A percentile compares a stretch with the other conserved stretches of the same genome.
phyloP scores from a whole-genome alignment of 2,113 vertebrate species.

The Clarias magur region DNA sequence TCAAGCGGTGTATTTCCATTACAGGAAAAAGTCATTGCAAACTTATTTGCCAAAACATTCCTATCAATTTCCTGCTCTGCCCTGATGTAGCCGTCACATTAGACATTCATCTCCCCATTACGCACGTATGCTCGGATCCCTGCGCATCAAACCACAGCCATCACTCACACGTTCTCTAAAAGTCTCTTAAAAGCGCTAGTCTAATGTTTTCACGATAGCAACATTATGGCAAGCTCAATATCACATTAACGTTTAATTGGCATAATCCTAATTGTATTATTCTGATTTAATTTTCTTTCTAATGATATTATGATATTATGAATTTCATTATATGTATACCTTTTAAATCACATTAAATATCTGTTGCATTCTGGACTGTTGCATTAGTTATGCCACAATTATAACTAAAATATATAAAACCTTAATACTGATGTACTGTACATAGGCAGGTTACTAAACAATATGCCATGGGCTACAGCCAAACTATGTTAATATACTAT shows the following conservation, averaged over 20 bases:
- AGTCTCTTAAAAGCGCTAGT: slow-evolving; percentile 39
- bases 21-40: background rate
- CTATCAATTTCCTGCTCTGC: slow-evolving; percentile 40
- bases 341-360: background rate
- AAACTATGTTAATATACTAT: background rate
- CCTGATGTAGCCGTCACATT: slow-evolving; percentile 53
- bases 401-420: background rate
- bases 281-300: background rate
- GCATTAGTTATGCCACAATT: background rate
- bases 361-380: background rate
- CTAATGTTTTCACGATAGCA: background rate
- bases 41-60: slow-evolving; percentile 22
- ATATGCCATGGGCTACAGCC: background rate
- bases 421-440: background rate
- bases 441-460: background rate
- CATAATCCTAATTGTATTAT: no score
- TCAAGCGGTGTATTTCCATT: background rate
- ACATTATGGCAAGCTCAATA: slow-evolving; percentile 2
- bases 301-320: background rate
- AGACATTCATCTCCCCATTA: slow-evolving; percentile 53
- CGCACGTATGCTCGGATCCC: slow-evolving; percentile 47
- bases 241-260: background rate
- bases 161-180: slow-evolving; percentile 41
- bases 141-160: slow-evolving; percentile 31
- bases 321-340: no score